Conservation (phyloP, 2,888 invertebrate genomes). For the Fabriciana adippe region DNA sequence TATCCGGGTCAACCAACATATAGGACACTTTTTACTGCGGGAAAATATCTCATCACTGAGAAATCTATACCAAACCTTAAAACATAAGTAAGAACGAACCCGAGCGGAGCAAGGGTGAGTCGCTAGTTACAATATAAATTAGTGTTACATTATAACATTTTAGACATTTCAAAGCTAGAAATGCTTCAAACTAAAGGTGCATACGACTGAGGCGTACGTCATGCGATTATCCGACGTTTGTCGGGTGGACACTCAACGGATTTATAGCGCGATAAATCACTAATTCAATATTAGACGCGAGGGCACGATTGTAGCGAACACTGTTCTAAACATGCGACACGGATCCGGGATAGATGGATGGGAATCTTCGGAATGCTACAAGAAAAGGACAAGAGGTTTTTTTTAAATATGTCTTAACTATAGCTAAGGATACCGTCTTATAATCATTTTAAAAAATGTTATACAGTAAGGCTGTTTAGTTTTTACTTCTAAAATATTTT, state of each 20-base stretch:
- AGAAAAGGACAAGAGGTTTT: background rate
- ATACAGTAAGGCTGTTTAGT: too few species aligned
- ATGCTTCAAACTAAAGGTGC: constrained; percentile 41
- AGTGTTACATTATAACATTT: background rate
- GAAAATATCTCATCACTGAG: too few species aligned
- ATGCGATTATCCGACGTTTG: constrained; percentile 72
- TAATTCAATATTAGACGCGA: constrained; percentile 65
- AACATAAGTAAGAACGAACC: too few species aligned
- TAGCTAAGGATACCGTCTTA: too few species aligned
- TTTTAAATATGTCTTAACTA: too few species aligned
- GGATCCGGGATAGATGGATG: constrained; percentile 17
- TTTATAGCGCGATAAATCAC: constrained; percentile 70
- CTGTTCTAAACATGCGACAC: constrained; percentile 31
- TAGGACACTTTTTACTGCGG: too few species aligned
- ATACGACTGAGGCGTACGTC: constrained; percentile 51
- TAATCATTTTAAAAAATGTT: too few species aligned
- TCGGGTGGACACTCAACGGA: constrained; percentile 67
- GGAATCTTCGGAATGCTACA: background rate
- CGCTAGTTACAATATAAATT: background rate
- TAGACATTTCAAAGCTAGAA: constrained; percentile 31
- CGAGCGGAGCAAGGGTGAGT: too few species aligned
- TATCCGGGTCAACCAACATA: too few species aligned
- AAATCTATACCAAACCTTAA: too few species aligned
- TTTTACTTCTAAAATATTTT: too few species aligned
- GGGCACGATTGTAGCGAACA: constrained; percentile 41